A percentile compares a stretch with the other conserved stretches of the same genome.
phyloP scores from a whole-genome alignment of 2,888 invertebrate genomes.

The Chrysolina haemoptera region DNA sequence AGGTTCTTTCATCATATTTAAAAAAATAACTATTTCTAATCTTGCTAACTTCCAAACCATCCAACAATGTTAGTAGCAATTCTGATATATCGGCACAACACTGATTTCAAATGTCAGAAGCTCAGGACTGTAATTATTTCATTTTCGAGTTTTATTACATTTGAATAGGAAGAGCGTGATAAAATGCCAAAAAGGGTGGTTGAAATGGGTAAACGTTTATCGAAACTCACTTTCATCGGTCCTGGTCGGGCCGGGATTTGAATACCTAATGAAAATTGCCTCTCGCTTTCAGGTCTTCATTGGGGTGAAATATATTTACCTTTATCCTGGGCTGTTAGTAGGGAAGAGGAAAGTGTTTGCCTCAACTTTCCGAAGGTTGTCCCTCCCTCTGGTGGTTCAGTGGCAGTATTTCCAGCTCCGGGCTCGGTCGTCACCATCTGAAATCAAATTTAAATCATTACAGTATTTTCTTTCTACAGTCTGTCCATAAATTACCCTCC shows the following conservation, averaged over 20 bases:
- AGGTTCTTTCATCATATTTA: no score
- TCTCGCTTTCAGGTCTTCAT: slow-evolving; percentile 26
- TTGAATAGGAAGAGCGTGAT: neutral
- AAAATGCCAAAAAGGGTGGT: neutral
- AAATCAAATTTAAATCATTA: slow-evolving; percentile 48
- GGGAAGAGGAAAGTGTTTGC: slow-evolving; percentile 85
- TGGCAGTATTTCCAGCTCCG: slow-evolving; percentile 74
- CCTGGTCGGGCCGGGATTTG: neutral
- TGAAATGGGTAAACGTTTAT: slow-evolving; percentile 15
- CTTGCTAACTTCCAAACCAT: no score
- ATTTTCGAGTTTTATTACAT: neutral
- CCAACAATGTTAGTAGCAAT: no score
- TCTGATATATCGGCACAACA: no score
- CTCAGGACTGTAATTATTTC: neutral
- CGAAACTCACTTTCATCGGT: neutral
- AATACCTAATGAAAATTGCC: slow-evolving; percentile 18
- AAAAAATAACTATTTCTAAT: no score
- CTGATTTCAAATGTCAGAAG: neutral
- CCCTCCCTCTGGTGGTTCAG: slow-evolving; percentile 78
- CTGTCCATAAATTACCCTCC: no score
- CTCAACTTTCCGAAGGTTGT: slow-evolving; percentile 86
- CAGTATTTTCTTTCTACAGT: no score
- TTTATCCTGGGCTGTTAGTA: slow-evolving; percentile 88
- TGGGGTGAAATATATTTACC: slow-evolving; percentile 70
- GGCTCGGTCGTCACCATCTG: slow-evolving; percentile 91